These are phyloP conservation scores for Galbula dea DNA, from an alignment of 2,113 vertebrate genomes.

Conservation along the genomic window DNA sequence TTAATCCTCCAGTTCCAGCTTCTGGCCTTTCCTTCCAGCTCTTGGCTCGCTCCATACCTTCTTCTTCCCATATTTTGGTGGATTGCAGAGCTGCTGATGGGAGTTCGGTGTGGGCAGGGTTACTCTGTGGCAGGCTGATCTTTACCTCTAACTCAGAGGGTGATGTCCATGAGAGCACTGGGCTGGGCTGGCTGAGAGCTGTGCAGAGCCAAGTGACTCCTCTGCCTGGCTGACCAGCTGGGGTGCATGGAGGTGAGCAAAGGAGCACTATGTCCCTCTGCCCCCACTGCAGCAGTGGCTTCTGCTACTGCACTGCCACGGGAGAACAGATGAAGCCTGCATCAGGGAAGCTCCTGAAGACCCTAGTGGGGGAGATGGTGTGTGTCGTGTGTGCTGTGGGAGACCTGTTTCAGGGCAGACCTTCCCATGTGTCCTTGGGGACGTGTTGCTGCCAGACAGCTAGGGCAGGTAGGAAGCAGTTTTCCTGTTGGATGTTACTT, in stretches of 20 bases:
- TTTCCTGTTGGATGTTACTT: neutral
- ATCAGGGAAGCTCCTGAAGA: neutral
- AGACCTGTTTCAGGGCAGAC: neutral
- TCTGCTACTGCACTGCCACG: rapidly evolving
- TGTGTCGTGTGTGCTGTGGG: neutral
- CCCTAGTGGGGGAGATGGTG: neutral
- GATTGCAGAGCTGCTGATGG: neutral
- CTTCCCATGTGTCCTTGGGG: neutral
- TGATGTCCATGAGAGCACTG: neutral
- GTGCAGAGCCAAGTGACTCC: rapidly evolving
- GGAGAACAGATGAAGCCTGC: neutral
- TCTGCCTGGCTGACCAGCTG: rapidly evolving
- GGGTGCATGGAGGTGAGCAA: neutral
- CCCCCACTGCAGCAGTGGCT: rapidly evolving
- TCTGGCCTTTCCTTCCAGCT: neutral
- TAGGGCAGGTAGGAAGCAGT: neutral
- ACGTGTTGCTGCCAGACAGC: neutral
- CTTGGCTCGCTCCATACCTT: neutral
- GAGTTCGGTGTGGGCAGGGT: neutral
- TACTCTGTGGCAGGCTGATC: neutral
- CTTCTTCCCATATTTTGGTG: neutral
- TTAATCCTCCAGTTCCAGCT: neutral
- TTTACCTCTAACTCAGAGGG: neutral
- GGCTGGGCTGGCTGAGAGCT: rapidly evolving
- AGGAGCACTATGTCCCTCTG: neutral